Conservation (phyloP, 2,113 vertebrate species). For the Deroptyus accipitrinus region DNA sequence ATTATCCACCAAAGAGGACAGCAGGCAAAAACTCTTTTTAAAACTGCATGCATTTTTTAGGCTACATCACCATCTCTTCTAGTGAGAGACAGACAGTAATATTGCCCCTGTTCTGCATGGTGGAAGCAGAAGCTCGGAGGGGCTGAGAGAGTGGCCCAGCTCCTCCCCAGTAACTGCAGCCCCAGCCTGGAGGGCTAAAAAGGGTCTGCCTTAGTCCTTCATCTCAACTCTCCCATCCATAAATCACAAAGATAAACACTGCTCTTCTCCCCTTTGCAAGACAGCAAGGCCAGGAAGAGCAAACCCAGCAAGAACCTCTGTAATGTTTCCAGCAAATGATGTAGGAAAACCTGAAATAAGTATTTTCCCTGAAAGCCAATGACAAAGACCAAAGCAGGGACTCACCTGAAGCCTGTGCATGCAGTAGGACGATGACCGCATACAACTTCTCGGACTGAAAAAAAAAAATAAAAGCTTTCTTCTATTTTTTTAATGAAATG, state of each 20-base stretch:
- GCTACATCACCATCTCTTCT: not conserved
- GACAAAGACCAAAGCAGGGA: not conserved
- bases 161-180: not conserved
- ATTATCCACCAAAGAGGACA: not conserved
- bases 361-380: not conserved
- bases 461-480: not conserved
- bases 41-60: not conserved
- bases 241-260: not conserved
- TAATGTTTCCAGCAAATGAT: fast-evolving
- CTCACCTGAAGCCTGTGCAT: not conserved
- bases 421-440: not conserved
- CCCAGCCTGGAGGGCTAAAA: not conserved
- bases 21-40: not conserved
- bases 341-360: not conserved
- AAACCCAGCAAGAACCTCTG: not conserved
- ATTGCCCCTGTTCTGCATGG: not conserved
- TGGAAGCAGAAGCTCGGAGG: not conserved
- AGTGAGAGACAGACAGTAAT: not conserved
- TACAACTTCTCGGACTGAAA: not conserved
- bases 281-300: not conserved
- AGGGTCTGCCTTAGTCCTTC: not conserved
- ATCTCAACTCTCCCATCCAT: not conserved
- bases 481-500: not conserved
- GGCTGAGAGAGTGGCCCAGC: not conserved
- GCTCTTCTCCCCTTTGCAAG: not conserved